Conservation (phyloP, 2,113 vertebrate genomes). For the Callithrix jacchus region DNA sequence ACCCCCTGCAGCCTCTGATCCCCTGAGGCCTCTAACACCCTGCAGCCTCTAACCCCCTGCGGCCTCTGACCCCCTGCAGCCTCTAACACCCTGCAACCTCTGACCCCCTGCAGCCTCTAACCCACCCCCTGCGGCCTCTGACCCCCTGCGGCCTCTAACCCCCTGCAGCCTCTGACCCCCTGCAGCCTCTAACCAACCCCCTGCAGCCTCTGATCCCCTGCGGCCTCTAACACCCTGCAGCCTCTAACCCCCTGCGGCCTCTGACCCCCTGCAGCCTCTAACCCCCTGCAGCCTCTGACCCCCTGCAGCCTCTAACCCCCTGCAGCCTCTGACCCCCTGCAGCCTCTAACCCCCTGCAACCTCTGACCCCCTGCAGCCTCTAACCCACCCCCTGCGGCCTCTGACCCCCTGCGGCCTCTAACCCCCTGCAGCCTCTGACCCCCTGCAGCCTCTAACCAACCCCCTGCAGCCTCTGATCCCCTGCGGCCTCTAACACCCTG, state of each 20-base stretch:
- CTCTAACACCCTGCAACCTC: fast-evolving
- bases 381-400: fast-evolving
- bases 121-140: fast-evolving
- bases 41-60: background rate
- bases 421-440: background rate
- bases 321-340: background rate
- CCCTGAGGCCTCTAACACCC: fast-evolving
- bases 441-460: fast-evolving
- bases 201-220: fast-evolving
- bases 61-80: background rate
- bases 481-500: fast-evolving
- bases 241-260: fast-evolving
- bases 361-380: background rate
- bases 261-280: fast-evolving
- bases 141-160: background rate
- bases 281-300: background rate
- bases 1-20: fast-evolving
- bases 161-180: fast-evolving
- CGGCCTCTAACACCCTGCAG: background rate
- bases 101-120: fast-evolving
- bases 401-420: fast-evolving
- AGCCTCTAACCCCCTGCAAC: background rate
- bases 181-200: background rate
- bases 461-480: fast-evolving
- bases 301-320: fast-evolving